Evolutionary conservation across 2,888 invertebrate genomes (phyloP).

Genomic region (Mesorhabditis sp.): DNA sequence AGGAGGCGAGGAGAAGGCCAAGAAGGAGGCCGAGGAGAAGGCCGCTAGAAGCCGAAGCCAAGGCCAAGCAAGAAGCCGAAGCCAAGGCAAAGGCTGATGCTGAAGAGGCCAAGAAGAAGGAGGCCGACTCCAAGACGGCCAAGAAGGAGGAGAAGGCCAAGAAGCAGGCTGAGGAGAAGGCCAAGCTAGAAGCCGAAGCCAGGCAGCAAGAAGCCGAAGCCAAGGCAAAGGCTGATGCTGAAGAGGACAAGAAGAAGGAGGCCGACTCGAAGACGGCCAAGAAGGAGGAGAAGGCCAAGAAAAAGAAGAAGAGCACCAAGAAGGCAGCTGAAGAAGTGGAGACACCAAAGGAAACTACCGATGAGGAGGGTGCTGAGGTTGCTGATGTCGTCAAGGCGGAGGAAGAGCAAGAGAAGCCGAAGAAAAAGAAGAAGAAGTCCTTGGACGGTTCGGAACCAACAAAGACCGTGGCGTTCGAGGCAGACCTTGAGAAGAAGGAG

Average conservation of each 20-base stretch:
- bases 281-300: too few relatives aligned
- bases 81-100: background rate
- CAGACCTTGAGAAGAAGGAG: background rate
- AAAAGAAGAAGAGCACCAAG: constrained; percentile 8
- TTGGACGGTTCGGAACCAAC: background rate
- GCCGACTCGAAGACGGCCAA: too few relatives aligned
- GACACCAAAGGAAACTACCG: constrained; percentile 7
- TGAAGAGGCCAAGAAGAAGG: background rate
- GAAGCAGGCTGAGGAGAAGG: constrained; percentile 11
- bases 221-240: background rate
- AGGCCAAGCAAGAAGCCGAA: background rate
- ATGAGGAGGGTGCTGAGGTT: constrained; percentile 13
- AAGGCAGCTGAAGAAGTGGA: constrained; percentile 13
- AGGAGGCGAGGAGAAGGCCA: constrained; percentile 9
- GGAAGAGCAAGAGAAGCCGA: constrained; percentile 2
- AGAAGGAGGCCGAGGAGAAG: constrained; percentile 15
- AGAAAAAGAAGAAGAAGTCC: constrained; percentile 6
- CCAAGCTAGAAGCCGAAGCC: constrained; percentile 11
- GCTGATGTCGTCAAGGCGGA: constrained; percentile 9
- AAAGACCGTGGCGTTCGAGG: constrained; percentile 2
- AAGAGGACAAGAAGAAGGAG: too few relatives aligned
- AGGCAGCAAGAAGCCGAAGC: constrained; percentile 7
- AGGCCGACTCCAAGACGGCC: constrained; percentile 14
- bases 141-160: constrained; percentile 9
- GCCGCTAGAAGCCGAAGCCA: background rate